Conservation (phyloP, 2,797 vertebrate species). For the Poecilia gillii region DNA sequence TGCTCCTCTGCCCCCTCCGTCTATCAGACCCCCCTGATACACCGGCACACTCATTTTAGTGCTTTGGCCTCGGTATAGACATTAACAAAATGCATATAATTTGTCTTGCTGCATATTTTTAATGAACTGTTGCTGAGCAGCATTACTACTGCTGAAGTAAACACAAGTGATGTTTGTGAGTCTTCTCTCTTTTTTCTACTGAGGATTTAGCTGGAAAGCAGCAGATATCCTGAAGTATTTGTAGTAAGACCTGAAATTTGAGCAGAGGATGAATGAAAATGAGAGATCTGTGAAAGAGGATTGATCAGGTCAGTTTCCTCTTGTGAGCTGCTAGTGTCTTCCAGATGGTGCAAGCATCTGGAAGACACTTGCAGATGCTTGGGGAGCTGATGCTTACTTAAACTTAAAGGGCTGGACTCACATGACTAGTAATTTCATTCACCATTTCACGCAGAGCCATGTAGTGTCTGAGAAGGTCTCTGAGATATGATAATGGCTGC, state of each 20-base stretch:
- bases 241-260: slow-evolving; percentile 53
- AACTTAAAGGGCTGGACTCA: not conserved
- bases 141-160: slow-evolving; percentile 40
- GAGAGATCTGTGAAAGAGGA: slow-evolving; percentile 62
- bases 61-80: slow-evolving; percentile 50
- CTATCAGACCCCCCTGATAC: slow-evolving; percentile 32
- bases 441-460: slow-evolving; percentile 35
- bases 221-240: slow-evolving; percentile 47
- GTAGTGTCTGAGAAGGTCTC: slow-evolving; percentile 20
- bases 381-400: too few species aligned
- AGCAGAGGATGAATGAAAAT: slow-evolving; percentile 64
- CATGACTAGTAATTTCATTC: slow-evolving; percentile 23
- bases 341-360: not conserved
- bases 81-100: slow-evolving; percentile 51
- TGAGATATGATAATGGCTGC: slow-evolving; percentile 46
- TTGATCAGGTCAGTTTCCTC: slow-evolving; percentile 46
- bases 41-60: slow-evolving; percentile 66
- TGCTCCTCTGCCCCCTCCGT: slow-evolving; percentile 40
- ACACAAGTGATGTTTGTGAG: slow-evolving; percentile 33
- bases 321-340: slow-evolving; percentile 29
- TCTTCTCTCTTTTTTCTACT: not conserved
- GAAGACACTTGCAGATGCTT: too few species aligned
- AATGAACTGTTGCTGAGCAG: slow-evolving; percentile 43
- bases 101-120: slow-evolving; percentile 36
- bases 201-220: slow-evolving; percentile 47